A percentile compares a stretch with the other conserved stretches of the same genome.
phyloP scores from a whole-genome alignment of 2,888 invertebrate genomes.

The Patella pellucida region DNA sequence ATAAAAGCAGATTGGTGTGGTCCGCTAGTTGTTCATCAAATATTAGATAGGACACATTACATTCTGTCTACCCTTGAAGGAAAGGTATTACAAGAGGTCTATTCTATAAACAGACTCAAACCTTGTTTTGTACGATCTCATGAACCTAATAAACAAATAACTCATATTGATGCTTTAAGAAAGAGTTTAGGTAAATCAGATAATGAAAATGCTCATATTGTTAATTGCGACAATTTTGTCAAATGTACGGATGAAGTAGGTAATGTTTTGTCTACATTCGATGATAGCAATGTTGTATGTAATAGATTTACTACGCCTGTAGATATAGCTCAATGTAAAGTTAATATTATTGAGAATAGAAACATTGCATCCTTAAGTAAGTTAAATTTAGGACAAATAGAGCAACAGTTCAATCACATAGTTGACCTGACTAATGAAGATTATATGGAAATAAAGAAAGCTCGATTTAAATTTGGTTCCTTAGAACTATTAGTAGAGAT shows the following conservation, averaged over 20 bases:
- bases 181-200: background rate
- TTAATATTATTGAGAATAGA: background rate
- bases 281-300: background rate
- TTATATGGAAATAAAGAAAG: background rate
- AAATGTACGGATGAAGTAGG: background rate
- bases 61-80: background rate
- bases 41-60: too few relatives aligned
- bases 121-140: background rate
- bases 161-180: background rate
- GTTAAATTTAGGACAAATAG: background rate
- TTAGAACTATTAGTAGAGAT: background rate
- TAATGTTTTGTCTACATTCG: background rate
- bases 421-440: background rate
- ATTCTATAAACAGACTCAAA: background rate
- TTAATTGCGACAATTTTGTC: background rate
- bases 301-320: background rate
- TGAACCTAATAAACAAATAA: background rate
- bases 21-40: too few relatives aligned
- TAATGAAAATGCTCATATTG: background rate
- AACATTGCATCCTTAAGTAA: background rate
- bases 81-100: background rate
- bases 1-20: too few relatives aligned
- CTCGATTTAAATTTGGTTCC: background rate
- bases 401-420: background rate
- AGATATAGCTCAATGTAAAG: too few relatives aligned